Conservation (phyloP, 2,797 vertebrate genomes). For the Ibycter americanus region DNA sequence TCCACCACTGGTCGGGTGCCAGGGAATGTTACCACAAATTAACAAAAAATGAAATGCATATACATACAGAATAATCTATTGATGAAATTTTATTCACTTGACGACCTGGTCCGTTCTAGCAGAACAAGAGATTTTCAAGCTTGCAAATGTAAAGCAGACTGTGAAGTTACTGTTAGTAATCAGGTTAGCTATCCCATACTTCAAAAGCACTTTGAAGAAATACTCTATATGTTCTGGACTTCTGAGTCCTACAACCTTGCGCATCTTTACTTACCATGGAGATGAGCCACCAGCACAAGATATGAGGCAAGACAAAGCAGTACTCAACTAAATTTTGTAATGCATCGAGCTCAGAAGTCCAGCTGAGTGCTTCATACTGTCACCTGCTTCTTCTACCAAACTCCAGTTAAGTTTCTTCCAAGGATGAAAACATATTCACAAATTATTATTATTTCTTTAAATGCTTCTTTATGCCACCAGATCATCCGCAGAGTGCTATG, state of each 20-base stretch:
- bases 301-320: not conserved
- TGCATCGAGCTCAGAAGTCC: not conserved
- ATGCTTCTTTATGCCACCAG: not conserved
- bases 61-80: not conserved
- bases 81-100: not conserved
- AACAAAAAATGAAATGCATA: not conserved
- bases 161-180: not conserved
- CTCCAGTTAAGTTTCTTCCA: not conserved
- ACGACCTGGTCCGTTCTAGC: not conserved
- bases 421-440: not conserved
- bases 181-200: not conserved
- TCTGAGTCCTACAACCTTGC: not conserved
- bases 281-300: not conserved
- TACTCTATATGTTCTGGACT: not conserved
- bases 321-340: not conserved
- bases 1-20: not conserved
- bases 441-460: not conserved
- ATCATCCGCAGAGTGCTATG: not conserved
- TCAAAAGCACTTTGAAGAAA: not conserved
- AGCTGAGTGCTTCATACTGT: not conserved
- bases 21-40: not conserved
- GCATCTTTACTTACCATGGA: slow-evolving; percentile 1
- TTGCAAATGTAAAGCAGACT: not conserved
- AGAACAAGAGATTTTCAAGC: slow-evolving; percentile 9
- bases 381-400: not conserved